These are phyloP conservation scores for Scaptomyza graminum DNA, from an alignment of 1,140 invertebrate species.

Conservation along the genomic window DNA sequence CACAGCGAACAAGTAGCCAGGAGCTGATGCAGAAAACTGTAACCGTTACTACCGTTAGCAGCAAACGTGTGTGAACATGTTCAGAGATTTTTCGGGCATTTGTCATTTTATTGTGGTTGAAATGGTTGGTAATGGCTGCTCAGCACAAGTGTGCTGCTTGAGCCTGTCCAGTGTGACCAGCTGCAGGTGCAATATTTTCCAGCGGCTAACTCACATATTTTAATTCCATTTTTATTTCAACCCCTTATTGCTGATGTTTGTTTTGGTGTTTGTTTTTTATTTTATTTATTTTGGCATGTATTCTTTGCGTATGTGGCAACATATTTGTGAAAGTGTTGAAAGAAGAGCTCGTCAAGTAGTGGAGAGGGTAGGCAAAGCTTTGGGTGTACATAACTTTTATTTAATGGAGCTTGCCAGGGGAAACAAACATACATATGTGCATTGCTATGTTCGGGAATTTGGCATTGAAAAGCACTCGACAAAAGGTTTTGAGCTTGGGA, in stretches of 20 bases:
- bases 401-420: slow-evolving; percentile 58
- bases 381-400: slow-evolving; percentile 63
- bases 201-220: slow-evolving; percentile 64
- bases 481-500: slow-evolving; percentile 43
- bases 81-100: slow-evolving; percentile 76
- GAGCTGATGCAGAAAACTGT: slow-evolving; percentile 5
- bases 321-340: slow-evolving; percentile 71
- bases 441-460: slow-evolving; percentile 52
- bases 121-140: slow-evolving; percentile 68
- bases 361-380: background rate
- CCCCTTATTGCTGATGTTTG: slow-evolving; percentile 49
- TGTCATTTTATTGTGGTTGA: slow-evolving; percentile 79
- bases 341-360: slow-evolving; percentile 36
- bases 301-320: slow-evolving; percentile 25
- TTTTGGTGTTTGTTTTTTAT: slow-evolving; percentile 13
- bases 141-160: slow-evolving; percentile 3
- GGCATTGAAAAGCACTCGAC: slow-evolving; percentile 63
- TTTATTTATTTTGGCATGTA: slow-evolving; percentile 15
- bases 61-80: slow-evolving; percentile 58
- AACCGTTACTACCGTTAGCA: background rate
- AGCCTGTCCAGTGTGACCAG: slow-evolving; percentile 30
- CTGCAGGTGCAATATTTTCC: slow-evolving; percentile 76
- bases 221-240: slow-evolving; percentile 77
- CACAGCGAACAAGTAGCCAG: background rate
- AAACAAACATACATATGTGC: slow-evolving; percentile 50